These are phyloP conservation scores for Ericerus pela DNA, from an alignment of 1,140 invertebrate genomes.

Conservation along the genomic window DNA sequence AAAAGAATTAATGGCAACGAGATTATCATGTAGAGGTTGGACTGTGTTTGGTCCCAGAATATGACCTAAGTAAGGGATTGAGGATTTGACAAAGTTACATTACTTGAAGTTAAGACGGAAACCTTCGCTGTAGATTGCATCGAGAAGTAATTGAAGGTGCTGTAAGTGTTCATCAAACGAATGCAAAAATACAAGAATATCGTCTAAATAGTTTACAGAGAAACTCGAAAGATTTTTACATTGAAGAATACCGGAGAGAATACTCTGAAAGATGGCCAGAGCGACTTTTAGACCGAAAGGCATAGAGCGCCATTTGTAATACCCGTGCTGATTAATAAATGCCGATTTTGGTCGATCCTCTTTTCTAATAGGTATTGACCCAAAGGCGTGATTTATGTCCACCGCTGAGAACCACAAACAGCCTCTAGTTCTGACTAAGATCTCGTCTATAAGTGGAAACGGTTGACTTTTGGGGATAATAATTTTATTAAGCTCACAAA, in stretches of 20 bases:
- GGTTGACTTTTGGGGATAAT: constrained; percentile 29
- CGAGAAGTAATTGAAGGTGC: constrained; percentile 15
- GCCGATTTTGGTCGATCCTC: constrained; percentile 29
- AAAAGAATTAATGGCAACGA: no score
- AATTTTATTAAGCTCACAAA: constrained; percentile 29
- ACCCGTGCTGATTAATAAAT: constrained; percentile 30
- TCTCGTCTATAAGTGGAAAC: constrained; percentile 29
- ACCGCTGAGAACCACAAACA: constrained; percentile 28
- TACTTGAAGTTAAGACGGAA: constrained; percentile 28
- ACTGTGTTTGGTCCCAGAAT: constrained; percentile 26
- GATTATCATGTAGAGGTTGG: no score
- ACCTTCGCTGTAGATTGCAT: constrained; percentile 24
- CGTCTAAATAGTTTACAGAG: constrained; percentile 22
- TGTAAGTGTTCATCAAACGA: constrained; percentile 19
- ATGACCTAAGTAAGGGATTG: constrained; percentile 27
- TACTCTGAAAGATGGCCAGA: constrained; percentile 33
- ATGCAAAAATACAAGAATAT: constrained; percentile 22
- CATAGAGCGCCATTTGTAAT: no score
- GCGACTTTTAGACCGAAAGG: no score
- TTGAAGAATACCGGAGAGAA: constrained; percentile 17
- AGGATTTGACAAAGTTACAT: constrained; percentile 26
- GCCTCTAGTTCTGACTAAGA: constrained; percentile 25
- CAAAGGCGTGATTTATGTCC: constrained; percentile 31
- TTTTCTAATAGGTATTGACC: constrained; percentile 28
- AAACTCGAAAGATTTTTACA: constrained; percentile 15